Conservation (phyloP, 1,140 invertebrate species). For the Aphidius ervi region DNA sequence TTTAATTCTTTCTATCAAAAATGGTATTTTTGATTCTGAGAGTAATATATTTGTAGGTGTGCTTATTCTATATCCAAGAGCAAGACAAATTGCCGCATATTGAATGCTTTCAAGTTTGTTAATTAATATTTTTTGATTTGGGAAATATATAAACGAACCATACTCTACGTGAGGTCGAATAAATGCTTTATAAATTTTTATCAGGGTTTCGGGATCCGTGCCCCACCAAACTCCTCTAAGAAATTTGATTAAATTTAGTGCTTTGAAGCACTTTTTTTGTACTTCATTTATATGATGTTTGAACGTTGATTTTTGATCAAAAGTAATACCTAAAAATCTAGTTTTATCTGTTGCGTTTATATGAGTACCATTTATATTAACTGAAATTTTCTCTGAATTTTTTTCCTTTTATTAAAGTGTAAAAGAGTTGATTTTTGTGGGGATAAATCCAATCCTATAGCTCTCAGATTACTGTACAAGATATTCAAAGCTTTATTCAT, state of each 20-base stretch:
- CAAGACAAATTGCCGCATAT: slow-evolving; percentile 2
- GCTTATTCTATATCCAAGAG: slow-evolving; percentile 14
- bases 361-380: slow-evolving; percentile 10
- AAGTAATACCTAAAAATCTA: slow-evolving; percentile 26
- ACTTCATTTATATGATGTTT: slow-evolving; percentile 20
- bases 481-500: background rate
- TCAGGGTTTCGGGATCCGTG: slow-evolving; percentile 18
- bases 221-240: slow-evolving; percentile 29
- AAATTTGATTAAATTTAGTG: slow-evolving; percentile 24
- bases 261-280: slow-evolving; percentile 13
- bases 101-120: slow-evolving; percentile 15
- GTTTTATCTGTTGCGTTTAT: slow-evolving; percentile 12
- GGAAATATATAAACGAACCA: slow-evolving; percentile 5
- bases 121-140: slow-evolving; percentile 16
- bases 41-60: slow-evolving; percentile 15
- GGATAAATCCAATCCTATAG: slow-evolving; percentile 22
- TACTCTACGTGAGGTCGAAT: slow-evolving; percentile 28
- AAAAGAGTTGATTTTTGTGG: slow-evolving; percentile 28
- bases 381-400: background rate
- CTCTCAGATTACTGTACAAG: slow-evolving; percentile 7
- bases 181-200: slow-evolving; percentile 21
- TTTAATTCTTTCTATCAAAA: no score
- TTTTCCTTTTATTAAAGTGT: slow-evolving; percentile 21
- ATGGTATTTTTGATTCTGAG: background rate
- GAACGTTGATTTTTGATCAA: slow-evolving; percentile 25